A percentile compares a stretch with the other conserved stretches of the same genome.
Evolutionary conservation across 2,888 invertebrate genomes (phyloP).

Genomic region (Ennomos erosarius): DNA sequence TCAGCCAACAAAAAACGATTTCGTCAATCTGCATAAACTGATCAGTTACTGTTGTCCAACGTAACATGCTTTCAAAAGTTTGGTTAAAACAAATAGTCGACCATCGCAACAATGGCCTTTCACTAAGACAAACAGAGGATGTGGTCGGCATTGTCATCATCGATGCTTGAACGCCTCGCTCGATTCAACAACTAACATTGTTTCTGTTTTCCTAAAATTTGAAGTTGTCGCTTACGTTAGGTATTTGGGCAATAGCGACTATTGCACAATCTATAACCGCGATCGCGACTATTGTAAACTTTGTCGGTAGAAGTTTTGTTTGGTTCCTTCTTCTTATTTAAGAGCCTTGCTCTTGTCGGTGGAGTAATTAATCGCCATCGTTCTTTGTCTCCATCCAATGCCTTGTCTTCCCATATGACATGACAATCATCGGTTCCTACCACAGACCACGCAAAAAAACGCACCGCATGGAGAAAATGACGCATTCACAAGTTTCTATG

Average conservation of each 20-base stretch:
- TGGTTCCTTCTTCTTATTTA: too few species aligned
- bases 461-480: too few species aligned
- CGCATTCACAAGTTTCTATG: too few species aligned
- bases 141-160: constrained; percentile 70
- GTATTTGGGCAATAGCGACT: constrained; percentile 15
- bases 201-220: constrained; percentile 55
- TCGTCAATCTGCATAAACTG: background rate
- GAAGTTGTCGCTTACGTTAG: constrained; percentile 23
- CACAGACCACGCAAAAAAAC: too few species aligned
- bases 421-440: too few species aligned
- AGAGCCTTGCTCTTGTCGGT: too few species aligned
- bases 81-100: constrained; percentile 68
- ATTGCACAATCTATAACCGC: too few species aligned
- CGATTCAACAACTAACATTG: constrained; percentile 51
- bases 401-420: too few species aligned
- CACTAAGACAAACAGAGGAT: constrained; percentile 78
- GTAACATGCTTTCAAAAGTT: constrained; percentile 65
- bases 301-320: too few species aligned
- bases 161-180: constrained; percentile 52
- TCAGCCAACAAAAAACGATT: background rate
- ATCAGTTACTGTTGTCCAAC: constrained; percentile 41
- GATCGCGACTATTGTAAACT: too few species aligned
- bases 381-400: too few species aligned
- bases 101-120: constrained; percentile 71
- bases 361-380: too few species aligned